These are phyloP conservation scores for Barnardius zonarius DNA, from an alignment of 2,113 vertebrate genomes.

Conservation along the genomic window DNA sequence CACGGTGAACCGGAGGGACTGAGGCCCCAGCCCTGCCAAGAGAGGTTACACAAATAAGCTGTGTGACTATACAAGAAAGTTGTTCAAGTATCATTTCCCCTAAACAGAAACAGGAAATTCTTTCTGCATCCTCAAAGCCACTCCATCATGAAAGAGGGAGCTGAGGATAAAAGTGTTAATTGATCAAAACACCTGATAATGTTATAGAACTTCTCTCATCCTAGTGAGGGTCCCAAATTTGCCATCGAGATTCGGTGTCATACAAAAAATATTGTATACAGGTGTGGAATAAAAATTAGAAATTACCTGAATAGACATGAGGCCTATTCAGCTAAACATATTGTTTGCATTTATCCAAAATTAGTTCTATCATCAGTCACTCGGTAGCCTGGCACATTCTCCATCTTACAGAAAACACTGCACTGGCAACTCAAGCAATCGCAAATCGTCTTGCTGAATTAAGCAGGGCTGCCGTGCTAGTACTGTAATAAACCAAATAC, in stretches of 20 bases:
- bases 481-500: fast-evolving
- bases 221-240: fast-evolving
- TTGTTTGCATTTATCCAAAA: fast-evolving
- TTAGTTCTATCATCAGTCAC: neutral
- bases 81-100: fast-evolving
- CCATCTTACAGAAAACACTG: fast-evolving
- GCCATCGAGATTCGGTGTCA: fast-evolving
- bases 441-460: neutral
- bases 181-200: fast-evolving
- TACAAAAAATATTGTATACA: fast-evolving
- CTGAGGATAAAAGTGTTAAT: fast-evolving
- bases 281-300: fast-evolving
- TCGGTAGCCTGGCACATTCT: neutral
- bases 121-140: fast-evolving
- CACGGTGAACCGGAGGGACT: fast-evolving
- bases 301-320: fast-evolving
- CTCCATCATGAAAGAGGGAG: fast-evolving
- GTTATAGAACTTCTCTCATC: fast-evolving
- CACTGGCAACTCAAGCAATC: neutral
- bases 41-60: fast-evolving
- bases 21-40: fast-evolving
- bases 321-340: fast-evolving
- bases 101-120: fast-evolving
- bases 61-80: fast-evolving
- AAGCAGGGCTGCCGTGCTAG: neutral